Conservation (phyloP, 2,113 vertebrate species). For the Thomomys bottae region DNA sequence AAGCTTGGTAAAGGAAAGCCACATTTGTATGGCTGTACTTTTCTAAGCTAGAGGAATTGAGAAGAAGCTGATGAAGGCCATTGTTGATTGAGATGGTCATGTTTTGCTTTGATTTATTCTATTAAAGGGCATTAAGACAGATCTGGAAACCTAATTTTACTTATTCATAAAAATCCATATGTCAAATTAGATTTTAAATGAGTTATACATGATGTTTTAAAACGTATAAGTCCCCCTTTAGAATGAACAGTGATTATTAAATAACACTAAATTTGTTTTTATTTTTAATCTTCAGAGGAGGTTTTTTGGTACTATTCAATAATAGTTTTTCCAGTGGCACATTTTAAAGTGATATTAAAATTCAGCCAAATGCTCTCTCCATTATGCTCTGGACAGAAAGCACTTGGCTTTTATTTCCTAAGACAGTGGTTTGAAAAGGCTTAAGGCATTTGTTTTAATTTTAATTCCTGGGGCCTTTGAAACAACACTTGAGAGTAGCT, state of each 20-base stretch:
- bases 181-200: slow-evolving; percentile 58
- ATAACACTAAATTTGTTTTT: slow-evolving; percentile 30
- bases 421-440: slow-evolving; percentile 30
- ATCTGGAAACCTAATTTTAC: slow-evolving; percentile 49
- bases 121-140: slow-evolving; percentile 36
- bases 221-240: neutral
- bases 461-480: slow-evolving; percentile 58
- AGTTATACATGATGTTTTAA: slow-evolving; percentile 35
- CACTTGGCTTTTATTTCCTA: slow-evolving; percentile 50
- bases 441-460: slow-evolving; percentile 64
- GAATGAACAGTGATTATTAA: slow-evolving; percentile 42
- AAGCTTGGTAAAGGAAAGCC: neutral
- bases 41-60: neutral
- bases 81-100: slow-evolving; percentile 3
- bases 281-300: slow-evolving; percentile 31
- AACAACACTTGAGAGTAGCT: slow-evolving; percentile 25
- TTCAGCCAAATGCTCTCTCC: neutral
- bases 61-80: slow-evolving; percentile 52
- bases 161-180: slow-evolving; percentile 26
- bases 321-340: slow-evolving; percentile 19
- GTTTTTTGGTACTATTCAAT: slow-evolving; percentile 42
- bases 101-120: slow-evolving; percentile 45
- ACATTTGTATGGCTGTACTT: neutral
- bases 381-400: neutral
- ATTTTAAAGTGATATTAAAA: slow-evolving; percentile 28